Conservation (phyloP, 2,113 vertebrate genomes). For the Istiophorus platypterus region DNA sequence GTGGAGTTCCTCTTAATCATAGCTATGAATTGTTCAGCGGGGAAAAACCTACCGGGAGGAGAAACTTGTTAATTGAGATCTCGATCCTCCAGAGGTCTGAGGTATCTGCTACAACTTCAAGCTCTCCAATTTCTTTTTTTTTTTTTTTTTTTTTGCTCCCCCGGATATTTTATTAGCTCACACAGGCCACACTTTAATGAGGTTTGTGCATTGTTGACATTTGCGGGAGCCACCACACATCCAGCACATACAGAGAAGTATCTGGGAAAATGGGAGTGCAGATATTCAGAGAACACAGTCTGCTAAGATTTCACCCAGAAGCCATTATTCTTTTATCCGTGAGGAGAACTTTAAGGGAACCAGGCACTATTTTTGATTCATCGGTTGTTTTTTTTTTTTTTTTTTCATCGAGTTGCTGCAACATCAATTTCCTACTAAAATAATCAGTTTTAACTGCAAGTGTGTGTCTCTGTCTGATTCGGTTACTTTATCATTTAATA, state of each 20-base stretch:
- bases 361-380: not conserved
- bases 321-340: not conserved
- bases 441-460: too few species aligned
- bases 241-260: not conserved
- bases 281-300: not conserved
- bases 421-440: not conserved
- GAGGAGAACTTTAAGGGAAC: not conserved
- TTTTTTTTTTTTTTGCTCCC: not conserved
- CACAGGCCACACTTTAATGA: conserved; percentile 79
- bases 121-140: conserved; percentile 47
- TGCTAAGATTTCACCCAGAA: not conserved
- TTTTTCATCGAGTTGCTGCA: not conserved
- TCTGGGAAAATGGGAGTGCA: not conserved
- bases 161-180: conserved; percentile 71
- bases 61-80: conserved; percentile 83
- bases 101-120: conserved; percentile 63
- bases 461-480: too few species aligned
- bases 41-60: conserved; percentile 50
- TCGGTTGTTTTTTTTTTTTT: not conserved
- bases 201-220: conserved; percentile 61
- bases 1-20: conserved; percentile 71
- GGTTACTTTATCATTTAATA: not conserved
- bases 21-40: conserved; percentile 58
- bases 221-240: conserved; percentile 38
- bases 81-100: conserved; percentile 72